phyloP scores from a whole-genome alignment of 1,140 invertebrate genomes.

The Mactra quadrangularis region DNA sequence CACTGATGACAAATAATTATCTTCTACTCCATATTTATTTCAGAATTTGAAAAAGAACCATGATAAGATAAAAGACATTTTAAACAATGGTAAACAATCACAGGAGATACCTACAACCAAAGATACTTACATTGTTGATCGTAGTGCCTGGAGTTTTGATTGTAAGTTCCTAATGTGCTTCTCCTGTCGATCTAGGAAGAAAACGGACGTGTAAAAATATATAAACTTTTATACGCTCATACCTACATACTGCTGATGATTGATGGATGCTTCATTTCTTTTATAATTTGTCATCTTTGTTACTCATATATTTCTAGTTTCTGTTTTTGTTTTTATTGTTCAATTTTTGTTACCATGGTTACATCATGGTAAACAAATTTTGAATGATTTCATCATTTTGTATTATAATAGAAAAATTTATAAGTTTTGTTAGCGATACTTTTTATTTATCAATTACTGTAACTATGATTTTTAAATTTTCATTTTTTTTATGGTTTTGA shows the following conservation, averaged over 20 bases:
- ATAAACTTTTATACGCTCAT: constrained; percentile 16
- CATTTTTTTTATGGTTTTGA: too few species aligned
- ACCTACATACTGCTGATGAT: constrained; percentile 35
- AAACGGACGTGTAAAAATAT: constrained; percentile 71
- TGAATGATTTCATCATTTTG: too few species aligned
- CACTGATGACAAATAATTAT: too few species aligned
- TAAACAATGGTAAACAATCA: constrained; percentile 86
- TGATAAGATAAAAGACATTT: constrained; percentile 85
- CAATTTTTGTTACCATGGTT: too few species aligned
- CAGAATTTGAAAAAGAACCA: constrained; percentile 61
- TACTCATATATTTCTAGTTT: neutral
- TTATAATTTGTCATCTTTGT: neutral
- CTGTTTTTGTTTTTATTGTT: too few species aligned
- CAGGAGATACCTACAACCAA: constrained; percentile 84
- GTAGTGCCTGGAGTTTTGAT: constrained; percentile 86
- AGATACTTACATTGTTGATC: constrained; percentile 85
- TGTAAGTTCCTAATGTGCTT: constrained; percentile 85
- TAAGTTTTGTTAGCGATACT: too few species aligned
- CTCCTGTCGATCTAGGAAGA: constrained; percentile 74
- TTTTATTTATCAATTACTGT: too few species aligned
- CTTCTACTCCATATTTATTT: too few species aligned
- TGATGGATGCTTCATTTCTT: constrained; percentile 7
- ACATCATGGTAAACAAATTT: too few species aligned
- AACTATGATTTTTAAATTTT: too few species aligned
- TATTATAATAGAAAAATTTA: too few species aligned